phyloP scores from a whole-genome alignment of 1,140 invertebrate species.

The Saccostrea echinata region DNA sequence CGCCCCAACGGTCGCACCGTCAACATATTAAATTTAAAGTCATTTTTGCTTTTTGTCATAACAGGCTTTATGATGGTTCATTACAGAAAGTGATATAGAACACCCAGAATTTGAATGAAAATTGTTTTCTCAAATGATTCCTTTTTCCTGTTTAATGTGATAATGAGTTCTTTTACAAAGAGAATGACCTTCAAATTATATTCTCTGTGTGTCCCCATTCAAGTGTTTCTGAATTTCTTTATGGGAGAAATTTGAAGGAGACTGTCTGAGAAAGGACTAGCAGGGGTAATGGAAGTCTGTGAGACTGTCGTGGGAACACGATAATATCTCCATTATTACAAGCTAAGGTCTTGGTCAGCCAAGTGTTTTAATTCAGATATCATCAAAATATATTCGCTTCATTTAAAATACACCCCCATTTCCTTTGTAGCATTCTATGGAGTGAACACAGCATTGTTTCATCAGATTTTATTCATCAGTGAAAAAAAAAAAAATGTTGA shows the following conservation, averaged over 20 bases:
- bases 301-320: constrained; percentile 21
- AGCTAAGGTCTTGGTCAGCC: background rate
- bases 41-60: background rate
- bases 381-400: constrained; percentile 14
- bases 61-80: background rate
- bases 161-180: background rate
- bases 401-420: background rate
- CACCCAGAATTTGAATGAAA: background rate
- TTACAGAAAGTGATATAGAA: background rate
- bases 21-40: constrained; percentile 1
- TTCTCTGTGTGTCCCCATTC: background rate
- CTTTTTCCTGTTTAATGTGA: background rate
- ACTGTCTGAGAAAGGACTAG: background rate
- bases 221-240: constrained; percentile 1
- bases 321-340: constrained; percentile 12
- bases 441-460: background rate
- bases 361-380: constrained; percentile 36
- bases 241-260: background rate
- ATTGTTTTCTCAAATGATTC: background rate
- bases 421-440: background rate
- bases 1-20: too few species aligned
- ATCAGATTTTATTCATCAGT: background rate
- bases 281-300: background rate
- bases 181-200: constrained; percentile 1
- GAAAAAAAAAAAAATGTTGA: background rate